Base-by-base conservation (phyloP, 2,888 invertebrate species). In the Idaea straminata region DNA sequence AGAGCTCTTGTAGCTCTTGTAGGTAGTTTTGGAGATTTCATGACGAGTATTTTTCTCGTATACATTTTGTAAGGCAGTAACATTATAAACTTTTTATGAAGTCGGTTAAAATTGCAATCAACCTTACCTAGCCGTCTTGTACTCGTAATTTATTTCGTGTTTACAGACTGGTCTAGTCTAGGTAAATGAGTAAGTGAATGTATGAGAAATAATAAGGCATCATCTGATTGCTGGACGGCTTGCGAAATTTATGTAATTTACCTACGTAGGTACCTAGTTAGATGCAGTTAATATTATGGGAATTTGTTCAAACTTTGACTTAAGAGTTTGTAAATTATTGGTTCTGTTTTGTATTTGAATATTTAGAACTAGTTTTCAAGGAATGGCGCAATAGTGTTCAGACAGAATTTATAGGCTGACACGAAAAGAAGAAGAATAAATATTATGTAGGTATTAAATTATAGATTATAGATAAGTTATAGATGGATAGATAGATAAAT, bases 91-190 rank as follows among this genome's bases (percentile, higher is more conserved):
- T 10, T 7, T 10, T 47, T 47, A 7, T 10, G 4, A 47, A 47
- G 47, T 47, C 64, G 57, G 60, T 61, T 64, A 64, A 64, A 64
- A 61, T 61, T 61, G 38, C 61, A 67, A 67, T 67, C 58, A 47
- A 47, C 47, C 47, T 7, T 25, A 47, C 13, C 47, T 10, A 10
- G 47, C 13, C 13, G 13, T 10, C 47, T 47, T 10, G 47, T 13
- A 13, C 47, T 47, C 10, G 47, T 47, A 47, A 47, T 47, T 47
- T 47, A 47, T 47, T 47, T 47, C 47, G 47, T 47, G 47, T 47
- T 47, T 10, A 47, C 47, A 47, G 47, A 47, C 47, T 47, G 10
- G 47, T 47, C 47, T 47, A 47, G 47, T 47, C 47, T 47, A 47
- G 47, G 47, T 47, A 47, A 47, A 47, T 47, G 47, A 47, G 47